These are phyloP conservation scores for Ibidorhyncha struthersii DNA, from an alignment of 2,113 vertebrate species.

Conservation along the genomic window DNA sequence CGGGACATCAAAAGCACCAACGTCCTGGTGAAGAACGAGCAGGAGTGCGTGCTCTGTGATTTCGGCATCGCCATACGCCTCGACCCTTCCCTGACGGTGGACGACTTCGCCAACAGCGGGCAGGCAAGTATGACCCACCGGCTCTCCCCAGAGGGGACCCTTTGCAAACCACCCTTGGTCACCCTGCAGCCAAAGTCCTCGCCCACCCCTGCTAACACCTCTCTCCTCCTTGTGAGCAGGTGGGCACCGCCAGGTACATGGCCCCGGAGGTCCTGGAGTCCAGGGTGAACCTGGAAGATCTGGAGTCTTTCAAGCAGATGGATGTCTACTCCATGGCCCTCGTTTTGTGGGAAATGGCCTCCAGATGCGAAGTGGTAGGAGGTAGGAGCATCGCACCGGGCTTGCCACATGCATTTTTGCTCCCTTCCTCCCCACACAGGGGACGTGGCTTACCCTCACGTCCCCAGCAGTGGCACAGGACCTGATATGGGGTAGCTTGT, in stretches of 20 bases:
- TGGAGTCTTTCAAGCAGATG: slow-evolving; percentile 93
- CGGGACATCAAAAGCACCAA: slow-evolving; percentile 92
- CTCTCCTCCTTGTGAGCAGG: slow-evolving; percentile 66
- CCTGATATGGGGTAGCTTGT: background rate
- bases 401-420: background rate
- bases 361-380: slow-evolving; percentile 84
- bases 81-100: slow-evolving; percentile 82
- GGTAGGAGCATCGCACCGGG: slow-evolving; percentile 41
- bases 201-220: background rate
- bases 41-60: slow-evolving; percentile 86
- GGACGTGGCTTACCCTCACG: rapidly evolving
- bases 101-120: slow-evolving; percentile 89
- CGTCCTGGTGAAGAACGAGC: slow-evolving; percentile 82
- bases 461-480: rapidly evolving
- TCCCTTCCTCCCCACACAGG: background rate
- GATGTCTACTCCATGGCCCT: slow-evolving; percentile 92
- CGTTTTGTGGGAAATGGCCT: slow-evolving; percentile 91
- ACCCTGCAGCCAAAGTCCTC: rapidly evolving
- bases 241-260: slow-evolving; percentile 92
- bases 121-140: slow-evolving; percentile 70
- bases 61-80: slow-evolving; percentile 87
- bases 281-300: slow-evolving; percentile 89
- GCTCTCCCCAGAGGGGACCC: too few relatives aligned
- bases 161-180: background rate
- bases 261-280: slow-evolving; percentile 93